Evolutionary conservation across 1,140 invertebrate species (phyloP), one percentile per base, ranked within the genome.

Genomic region (Dendroctonus valens): DNA sequence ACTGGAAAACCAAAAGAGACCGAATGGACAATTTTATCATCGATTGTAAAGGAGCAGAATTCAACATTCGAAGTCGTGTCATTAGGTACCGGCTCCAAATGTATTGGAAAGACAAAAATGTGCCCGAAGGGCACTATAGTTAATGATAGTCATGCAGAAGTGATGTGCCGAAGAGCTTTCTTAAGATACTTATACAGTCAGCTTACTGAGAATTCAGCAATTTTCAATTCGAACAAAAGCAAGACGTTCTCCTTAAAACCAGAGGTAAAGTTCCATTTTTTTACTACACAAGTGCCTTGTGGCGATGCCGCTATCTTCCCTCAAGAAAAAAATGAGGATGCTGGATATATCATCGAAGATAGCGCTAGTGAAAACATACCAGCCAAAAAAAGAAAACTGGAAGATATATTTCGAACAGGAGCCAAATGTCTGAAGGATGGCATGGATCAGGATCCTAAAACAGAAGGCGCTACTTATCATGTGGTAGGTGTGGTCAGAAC

Each of bases 241-340:
- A 58, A 71, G 48, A 75, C 72, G 60, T 86, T 84, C 75, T 69
- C 70, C 65, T 62, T 92, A 0, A 87, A 85, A 69, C 57, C 80
- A n/a, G 79, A 80, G 8, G 75, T 92, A 50, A 81, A 83, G 11
- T 96, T 95, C 80, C 89, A 95, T 79, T 90, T 97, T 74, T 94
- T 91, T 74, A 88, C 89, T 26, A 94, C 90, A 69, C 91, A 94
- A 74, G 86, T 89, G 44, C 95, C 94, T 50, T 98, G 95, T 82
- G 96, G 96, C 0, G 96, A 98, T 86, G 94, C 93, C 15, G 89
- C 91, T n/a, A 96, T 97, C 72, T 87, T 94, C 79, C 81, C 84
- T 7, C 89, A 86, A 78, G 41, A 74, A 73, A 65, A 65, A 70
- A 38, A 53, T 26, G 75, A 78, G 51, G 72, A 80, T 49, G 48